Base-by-base conservation (phyloP, 2,888 invertebrate species). In the Metopia argyrocephala region DNA sequence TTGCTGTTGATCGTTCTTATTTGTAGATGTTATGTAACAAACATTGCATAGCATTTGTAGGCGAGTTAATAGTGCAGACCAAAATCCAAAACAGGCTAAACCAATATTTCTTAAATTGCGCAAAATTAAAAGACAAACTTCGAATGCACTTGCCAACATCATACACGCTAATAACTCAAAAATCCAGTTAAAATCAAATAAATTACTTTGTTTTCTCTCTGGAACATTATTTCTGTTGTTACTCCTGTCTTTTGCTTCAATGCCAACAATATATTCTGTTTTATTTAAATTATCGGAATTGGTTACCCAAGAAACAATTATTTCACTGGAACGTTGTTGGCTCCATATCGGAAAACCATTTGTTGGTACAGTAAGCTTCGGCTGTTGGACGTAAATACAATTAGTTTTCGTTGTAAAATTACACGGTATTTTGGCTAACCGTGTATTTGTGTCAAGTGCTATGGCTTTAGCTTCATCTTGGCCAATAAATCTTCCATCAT, bases 141-240 rank as follows among this genome's bases (percentile, higher is more conserved):
- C 79, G 61, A 80, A 70, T 5, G 66, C 70, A 23, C 69, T 80
- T 21, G 66, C 66, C 5, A 74, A 45, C 66, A 80, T 76, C 79
- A 80, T 76, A 28, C 71, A 80, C 2, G 62, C 66, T 45, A 76
- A 62, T 1, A 80, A n/a, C 27, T 80, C 79, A 59, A 76, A 65
- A 27, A 80, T 71, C 71, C 78, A 73, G 45, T 68, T 73, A 5
- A 73, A 61, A 20, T 61, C 66, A 5, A 31, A 68, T 12, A 78
- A 68, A 48, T 68, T 45, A 25, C 25, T 73, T 73, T 46, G 31
- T 2, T 23, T 6, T 5, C 54, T 56, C 18, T 25, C n/a, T 12
- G n/a, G 65, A 15, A n/a, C 20, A 23, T 64, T 64, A 25, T 12
- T 61, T 5, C n/a, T 23, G 12, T 45, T 31, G 25, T 4, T 15